phyloP scores from a whole-genome alignment of 2,888 invertebrate genomes.

The Macropis europaea region DNA sequence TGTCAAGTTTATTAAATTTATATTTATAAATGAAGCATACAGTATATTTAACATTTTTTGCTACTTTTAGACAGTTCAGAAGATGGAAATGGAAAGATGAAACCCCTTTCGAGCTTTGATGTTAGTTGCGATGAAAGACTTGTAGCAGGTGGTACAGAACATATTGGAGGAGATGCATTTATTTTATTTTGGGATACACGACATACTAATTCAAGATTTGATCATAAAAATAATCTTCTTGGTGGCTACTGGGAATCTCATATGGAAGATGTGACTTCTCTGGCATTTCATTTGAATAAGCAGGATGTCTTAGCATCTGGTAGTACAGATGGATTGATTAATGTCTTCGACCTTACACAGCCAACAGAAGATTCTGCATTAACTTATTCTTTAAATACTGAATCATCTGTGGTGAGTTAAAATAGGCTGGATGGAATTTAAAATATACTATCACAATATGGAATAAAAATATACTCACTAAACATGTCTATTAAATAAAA shows the following conservation, averaged over 20 bases:
- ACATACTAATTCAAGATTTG: slow-evolving; percentile 77
- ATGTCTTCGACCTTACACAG: slow-evolving; percentile 89
- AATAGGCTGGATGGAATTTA: not conserved
- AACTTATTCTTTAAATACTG: slow-evolving; percentile 87
- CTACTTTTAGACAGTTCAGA: slow-evolving; percentile 71
- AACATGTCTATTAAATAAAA: slow-evolving; percentile 68
- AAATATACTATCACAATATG: not conserved
- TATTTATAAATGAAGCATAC: not conserved
- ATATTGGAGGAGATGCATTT: slow-evolving; percentile 86
- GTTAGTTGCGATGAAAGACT: slow-evolving; percentile 86
- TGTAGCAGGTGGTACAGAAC: slow-evolving; percentile 88
- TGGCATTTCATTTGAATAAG: slow-evolving; percentile 85
- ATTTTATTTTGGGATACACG: slow-evolving; percentile 91
- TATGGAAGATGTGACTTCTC: slow-evolving; percentile 87
- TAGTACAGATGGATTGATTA: slow-evolving; percentile 91
- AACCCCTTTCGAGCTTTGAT: slow-evolving; percentile 87
- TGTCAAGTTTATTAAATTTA: not conserved
- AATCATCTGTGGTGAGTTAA: slow-evolving; percentile 85
- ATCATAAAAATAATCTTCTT: slow-evolving; percentile 79
- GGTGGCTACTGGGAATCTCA: slow-evolving; percentile 93
- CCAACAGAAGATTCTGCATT: slow-evolving; percentile 90
- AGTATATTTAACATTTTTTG: slow-evolving; percentile 73
- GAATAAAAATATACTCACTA: not conserved
- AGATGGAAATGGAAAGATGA: slow-evolving; percentile 79
- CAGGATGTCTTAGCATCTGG: slow-evolving; percentile 87